A percentile compares a stretch with the other conserved stretches of the same genome.
Evolutionary conservation across 2,797 vertebrate species (phyloP).

Genomic region (Girardinus metallicus): DNA sequence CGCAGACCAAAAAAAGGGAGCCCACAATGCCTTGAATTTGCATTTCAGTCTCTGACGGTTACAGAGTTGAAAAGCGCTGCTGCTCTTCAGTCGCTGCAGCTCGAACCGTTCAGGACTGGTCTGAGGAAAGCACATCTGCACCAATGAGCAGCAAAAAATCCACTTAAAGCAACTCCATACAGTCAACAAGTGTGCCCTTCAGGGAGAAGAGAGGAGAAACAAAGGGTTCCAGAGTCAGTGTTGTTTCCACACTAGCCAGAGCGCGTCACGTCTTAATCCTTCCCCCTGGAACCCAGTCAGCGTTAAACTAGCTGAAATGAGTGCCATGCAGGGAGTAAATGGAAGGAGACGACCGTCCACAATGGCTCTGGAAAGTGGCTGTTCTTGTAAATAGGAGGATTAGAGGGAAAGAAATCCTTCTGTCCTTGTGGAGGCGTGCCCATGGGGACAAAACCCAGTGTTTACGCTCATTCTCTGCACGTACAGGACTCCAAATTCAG

Average conservation of each 20-base stretch:
- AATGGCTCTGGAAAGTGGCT: slow-evolving; percentile 79
- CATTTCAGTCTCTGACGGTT: background rate
- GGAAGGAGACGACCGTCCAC: slow-evolving; percentile 82
- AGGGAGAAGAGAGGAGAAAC: slow-evolving; percentile 60
- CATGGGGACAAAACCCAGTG: slow-evolving; percentile 77
- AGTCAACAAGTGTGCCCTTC: slow-evolving; percentile 71
- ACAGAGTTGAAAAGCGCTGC: slow-evolving; percentile 14
- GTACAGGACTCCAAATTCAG: slow-evolving; percentile 28
- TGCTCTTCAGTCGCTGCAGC: slow-evolving; percentile 49
- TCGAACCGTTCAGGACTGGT: slow-evolving; percentile 56
- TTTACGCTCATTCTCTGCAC: slow-evolving; percentile 58
- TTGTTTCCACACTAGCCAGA: slow-evolving; percentile 69
- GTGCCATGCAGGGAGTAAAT: slow-evolving; percentile 80
- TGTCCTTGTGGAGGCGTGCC: slow-evolving; percentile 69
- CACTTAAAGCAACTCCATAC: slow-evolving; percentile 59
- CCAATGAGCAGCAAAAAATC: slow-evolving; percentile 67
- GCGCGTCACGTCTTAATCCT: slow-evolving; percentile 77
- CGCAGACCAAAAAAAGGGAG: background rate
- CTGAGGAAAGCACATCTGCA: slow-evolving; percentile 53
- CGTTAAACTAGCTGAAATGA: slow-evolving; percentile 85
- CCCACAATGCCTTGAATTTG: background rate
- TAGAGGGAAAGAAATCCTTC: slow-evolving; percentile 78
- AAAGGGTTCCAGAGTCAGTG: slow-evolving; percentile 60
- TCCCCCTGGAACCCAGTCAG: slow-evolving; percentile 79
- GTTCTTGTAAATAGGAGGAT: slow-evolving; percentile 84